Conservation (phyloP, 2,888 invertebrate species). For the Neoascia interrupta region DNA sequence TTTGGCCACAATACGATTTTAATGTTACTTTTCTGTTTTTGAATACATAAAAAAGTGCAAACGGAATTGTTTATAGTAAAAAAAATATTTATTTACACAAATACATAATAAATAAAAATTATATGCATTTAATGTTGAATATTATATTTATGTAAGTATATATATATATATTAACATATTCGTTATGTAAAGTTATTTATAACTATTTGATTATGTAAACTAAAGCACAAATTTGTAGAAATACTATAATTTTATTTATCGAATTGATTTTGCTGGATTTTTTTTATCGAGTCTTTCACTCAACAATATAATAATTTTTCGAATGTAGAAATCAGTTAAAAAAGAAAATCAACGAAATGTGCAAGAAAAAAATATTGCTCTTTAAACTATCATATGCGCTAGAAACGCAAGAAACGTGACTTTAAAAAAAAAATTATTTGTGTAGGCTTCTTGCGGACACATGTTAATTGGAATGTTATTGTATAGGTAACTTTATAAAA, state of each 20-base stretch:
- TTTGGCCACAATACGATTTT: constrained; percentile 12
- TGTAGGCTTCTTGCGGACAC: too few species aligned
- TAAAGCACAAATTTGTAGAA: constrained; percentile 10
- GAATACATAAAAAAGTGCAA: constrained; percentile 47
- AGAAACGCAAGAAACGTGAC: too few species aligned
- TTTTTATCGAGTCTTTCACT: constrained; percentile 20
- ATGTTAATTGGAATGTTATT: too few species aligned
- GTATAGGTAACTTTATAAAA: too few species aligned
- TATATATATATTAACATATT: constrained; percentile 4
- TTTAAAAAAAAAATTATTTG: too few species aligned
- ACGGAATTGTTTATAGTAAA: constrained; percentile 65
- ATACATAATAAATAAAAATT: constrained; percentile 42
- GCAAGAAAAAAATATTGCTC: too few species aligned
- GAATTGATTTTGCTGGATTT: constrained; percentile 41
- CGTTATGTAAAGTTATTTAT: too few species aligned
- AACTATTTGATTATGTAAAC: constrained; percentile 30
- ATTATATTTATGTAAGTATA: constrained; percentile 47
- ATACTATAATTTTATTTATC: constrained; percentile 40
- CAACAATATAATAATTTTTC: constrained; percentile 9
- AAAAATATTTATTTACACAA: constrained; percentile 28
- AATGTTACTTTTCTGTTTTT: not conserved
- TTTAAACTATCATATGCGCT: too few species aligned
- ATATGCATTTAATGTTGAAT: constrained; percentile 64
- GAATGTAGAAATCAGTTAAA: constrained; percentile 14
- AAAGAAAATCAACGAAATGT: constrained; percentile 54